phyloP scores from a whole-genome alignment of 1,140 invertebrate genomes.

The Leptonema lineaticorne region DNA sequence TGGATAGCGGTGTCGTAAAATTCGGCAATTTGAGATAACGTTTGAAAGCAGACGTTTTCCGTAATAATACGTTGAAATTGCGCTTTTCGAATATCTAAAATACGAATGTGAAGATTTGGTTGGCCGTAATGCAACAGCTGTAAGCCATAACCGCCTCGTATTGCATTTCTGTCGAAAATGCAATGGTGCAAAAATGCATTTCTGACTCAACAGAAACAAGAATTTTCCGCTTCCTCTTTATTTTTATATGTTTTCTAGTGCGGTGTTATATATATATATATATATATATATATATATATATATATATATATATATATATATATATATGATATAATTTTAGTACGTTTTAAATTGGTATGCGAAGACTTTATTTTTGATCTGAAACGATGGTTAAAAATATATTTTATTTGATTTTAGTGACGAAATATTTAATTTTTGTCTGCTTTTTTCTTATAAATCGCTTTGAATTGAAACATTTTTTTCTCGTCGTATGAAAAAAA shows the following conservation, averaged over 20 bases:
- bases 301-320: neutral
- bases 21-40: neutral
- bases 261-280: neutral
- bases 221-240: too few relatives aligned
- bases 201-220: too few relatives aligned
- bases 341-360: neutral
- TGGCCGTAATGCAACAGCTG: neutral
- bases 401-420: neutral
- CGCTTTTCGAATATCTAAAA: neutral
- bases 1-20: neutral
- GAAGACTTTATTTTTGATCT: neutral
- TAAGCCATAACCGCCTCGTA: neutral
- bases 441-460: too few relatives aligned
- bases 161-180: conserved; percentile 1
- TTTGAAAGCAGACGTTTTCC: neutral
- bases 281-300: neutral
- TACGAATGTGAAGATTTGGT: neutral
- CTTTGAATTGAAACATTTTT: too few relatives aligned
- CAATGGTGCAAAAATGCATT: neutral
- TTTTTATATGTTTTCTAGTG: too few relatives aligned
- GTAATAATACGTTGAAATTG: conserved; percentile 4
- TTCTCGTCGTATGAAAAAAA: too few relatives aligned
- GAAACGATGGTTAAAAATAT: neutral
- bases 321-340: neutral
- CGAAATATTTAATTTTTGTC: too few relatives aligned